Base-by-base conservation (phyloP, 2,888 invertebrate species). In the Theodoxus fluviatilis region DNA sequence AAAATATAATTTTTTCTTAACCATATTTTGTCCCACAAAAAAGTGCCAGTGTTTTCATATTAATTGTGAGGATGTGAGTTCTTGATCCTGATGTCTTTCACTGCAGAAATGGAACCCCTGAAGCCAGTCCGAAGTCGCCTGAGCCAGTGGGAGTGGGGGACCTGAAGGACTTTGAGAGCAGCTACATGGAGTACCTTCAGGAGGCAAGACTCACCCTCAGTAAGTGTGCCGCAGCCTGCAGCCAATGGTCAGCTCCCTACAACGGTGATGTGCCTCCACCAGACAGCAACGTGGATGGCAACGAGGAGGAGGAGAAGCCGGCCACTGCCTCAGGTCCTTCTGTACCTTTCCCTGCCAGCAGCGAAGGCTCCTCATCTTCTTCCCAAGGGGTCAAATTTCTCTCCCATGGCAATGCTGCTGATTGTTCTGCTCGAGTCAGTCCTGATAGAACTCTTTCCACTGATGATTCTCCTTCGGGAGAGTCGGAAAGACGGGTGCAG, bases 161-260 rank as follows among this genome's bases (percentile, higher is more conserved):
- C n/a, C n/a, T n/a, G n/a, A n/a, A n/a, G n/a, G n/a, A n/a, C n/a
- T 80, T 78, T 69, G 83, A 85, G 73, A 80, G 81, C 9, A 80
- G 79, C 72, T 88, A 87, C 73, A 76, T 84, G 55, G 87, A 88
- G 35, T 96, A 96, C 87, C 89, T 97, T 38, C 92, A 92, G 83
- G 94, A 94, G 85, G 95, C 96, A 0, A 90, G 93, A 75, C 91
- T 91, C 82, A 92, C 92, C 84, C 93, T 96, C 68, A 90, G 91
- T 35, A 90, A 91, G 9, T 93, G 94, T 82, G 90, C 92, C 55
- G 87, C 90, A 38, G 94, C 94, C 0, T 95, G 95, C 84, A 85
- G 88, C 0, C 89, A 89, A 68, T 97, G 96, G 96, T 91, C 91
- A 4, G 92, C 92, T 74, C 90, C 90, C 65, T 97, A 96, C 88